Percentiles rank a stretch among this genome's conserved stretches.
These are phyloP conservation scores for Microdon myrmicae DNA, from an alignment of 2,888 invertebrate genomes.

Conservation along the genomic window DNA sequence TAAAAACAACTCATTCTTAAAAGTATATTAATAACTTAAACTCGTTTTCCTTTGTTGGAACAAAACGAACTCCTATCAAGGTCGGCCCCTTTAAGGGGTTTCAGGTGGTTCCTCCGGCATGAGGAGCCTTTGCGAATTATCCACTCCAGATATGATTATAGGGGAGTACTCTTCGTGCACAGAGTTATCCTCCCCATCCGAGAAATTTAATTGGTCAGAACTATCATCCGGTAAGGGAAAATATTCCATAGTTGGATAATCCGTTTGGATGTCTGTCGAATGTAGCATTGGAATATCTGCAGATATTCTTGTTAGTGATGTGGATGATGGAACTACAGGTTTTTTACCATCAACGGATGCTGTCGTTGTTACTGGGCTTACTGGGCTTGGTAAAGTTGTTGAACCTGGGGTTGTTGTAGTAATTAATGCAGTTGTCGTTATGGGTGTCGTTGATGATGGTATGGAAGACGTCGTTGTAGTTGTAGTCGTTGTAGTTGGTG, in stretches of 20 bases:
- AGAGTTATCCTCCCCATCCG: constrained; percentile 61
- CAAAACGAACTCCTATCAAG: constrained; percentile 8
- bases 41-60: constrained; percentile 28
- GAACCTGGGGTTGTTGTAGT: constrained; percentile 10
- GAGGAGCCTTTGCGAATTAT: constrained; percentile 62
- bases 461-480: constrained; percentile 1
- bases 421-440: constrained; percentile 4
- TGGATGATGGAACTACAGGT: constrained; percentile 31
- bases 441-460: constrained; percentile 15
- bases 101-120: constrained; percentile 66
- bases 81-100: constrained; percentile 58
- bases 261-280: constrained; percentile 58
- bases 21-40: constrained; percentile 52
- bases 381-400: constrained; percentile 34
- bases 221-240: constrained; percentile 58
- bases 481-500: constrained; percentile 24
- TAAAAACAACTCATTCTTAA: constrained; percentile 51
- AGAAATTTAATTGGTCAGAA: constrained; percentile 47
- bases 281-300: constrained; percentile 24
- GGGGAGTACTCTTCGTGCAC: constrained; percentile 64
- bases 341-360: constrained; percentile 28
- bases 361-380: constrained; percentile 52
- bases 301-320: constrained; percentile 5
- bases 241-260: constrained; percentile 63
- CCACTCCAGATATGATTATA: constrained; percentile 55